Conservation (phyloP, 35 echinoderm and acorn worm genomes). For the Chiridota heheva region DNA sequence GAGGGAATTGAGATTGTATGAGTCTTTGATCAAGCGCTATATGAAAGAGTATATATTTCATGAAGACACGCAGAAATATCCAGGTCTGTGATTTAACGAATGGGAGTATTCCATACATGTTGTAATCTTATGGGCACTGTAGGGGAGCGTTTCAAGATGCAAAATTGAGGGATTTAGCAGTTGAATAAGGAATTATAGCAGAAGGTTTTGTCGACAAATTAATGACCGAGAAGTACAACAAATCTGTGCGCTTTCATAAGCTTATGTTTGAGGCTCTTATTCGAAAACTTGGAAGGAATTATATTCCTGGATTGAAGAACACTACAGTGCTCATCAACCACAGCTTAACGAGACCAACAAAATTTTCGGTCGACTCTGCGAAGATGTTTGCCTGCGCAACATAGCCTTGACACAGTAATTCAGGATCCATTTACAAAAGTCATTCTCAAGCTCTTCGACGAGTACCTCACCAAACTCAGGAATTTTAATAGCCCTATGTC, state of each 20-base stretch:
- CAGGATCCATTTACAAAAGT: not conserved
- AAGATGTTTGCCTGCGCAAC: not conserved
- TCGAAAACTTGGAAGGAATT: conserved; percentile 5
- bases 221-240: conserved; percentile 3
- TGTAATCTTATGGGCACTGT: conserved; percentile 10
- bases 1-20: too few species aligned
- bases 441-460: not conserved
- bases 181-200: conserved; percentile 23
- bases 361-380: not conserved
- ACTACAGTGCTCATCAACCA: not conserved
- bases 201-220: conserved; percentile 7
- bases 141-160: conserved; percentile 9
- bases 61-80: not conserved
- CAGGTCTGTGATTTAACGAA: not conserved
- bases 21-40: conserved; percentile 19
- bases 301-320: conserved; percentile 11
- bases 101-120: conserved; percentile 32
- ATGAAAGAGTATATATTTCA: conserved; percentile 12
- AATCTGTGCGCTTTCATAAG: conserved; percentile 4
- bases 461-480: not conserved
- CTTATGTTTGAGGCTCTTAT: conserved; percentile 3
- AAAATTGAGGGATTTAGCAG: conserved; percentile 13
- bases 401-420: not conserved
- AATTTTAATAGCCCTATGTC: not conserved
- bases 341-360: not conserved